phyloP scores from a whole-genome alignment of 92 coral and sea anemone genomes.

The Phymanthus crucifer region DNA sequence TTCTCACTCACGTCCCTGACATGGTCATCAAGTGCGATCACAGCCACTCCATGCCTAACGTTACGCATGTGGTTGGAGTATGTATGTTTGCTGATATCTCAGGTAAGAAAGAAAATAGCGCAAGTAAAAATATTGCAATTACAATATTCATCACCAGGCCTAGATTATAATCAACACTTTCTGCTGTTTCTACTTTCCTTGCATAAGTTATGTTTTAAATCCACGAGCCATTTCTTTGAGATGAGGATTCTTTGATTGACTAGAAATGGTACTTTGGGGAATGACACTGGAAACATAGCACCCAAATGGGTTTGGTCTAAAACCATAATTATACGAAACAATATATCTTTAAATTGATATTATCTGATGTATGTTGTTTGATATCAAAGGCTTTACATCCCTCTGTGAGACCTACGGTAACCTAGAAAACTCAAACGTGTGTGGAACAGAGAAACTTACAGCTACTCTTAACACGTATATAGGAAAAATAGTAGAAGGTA shows the following conservation, averaged over 20 bases:
- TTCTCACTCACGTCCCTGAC: slow-evolving; percentile 97
- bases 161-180: no score
- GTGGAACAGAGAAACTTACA: slow-evolving; percentile 95
- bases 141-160: no score
- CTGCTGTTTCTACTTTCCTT: neutral
- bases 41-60: slow-evolving; percentile 87
- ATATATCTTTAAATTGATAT: neutral
- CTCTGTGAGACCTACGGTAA: slow-evolving; percentile 87
- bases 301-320: no score
- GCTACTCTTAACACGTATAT: slow-evolving; percentile 86
- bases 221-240: no score
- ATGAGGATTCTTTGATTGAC: no score
- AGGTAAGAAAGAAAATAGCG: slow-evolving; percentile 38
- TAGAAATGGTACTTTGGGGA: no score
- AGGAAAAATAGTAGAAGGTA: slow-evolving; percentile 96
- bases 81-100: slow-evolving; percentile 98
- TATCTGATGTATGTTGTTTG: neutral
- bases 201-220: no score
- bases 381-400: slow-evolving; percentile 81
- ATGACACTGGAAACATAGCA: no score
- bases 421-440: slow-evolving; percentile 54
- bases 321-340: no score
- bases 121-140: no score
- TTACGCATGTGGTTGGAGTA: slow-evolving; percentile 74
- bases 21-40: slow-evolving; percentile 92